phyloP scores from a whole-genome alignment of 2,797 vertebrate species.

The Steatocranus sp. region DNA sequence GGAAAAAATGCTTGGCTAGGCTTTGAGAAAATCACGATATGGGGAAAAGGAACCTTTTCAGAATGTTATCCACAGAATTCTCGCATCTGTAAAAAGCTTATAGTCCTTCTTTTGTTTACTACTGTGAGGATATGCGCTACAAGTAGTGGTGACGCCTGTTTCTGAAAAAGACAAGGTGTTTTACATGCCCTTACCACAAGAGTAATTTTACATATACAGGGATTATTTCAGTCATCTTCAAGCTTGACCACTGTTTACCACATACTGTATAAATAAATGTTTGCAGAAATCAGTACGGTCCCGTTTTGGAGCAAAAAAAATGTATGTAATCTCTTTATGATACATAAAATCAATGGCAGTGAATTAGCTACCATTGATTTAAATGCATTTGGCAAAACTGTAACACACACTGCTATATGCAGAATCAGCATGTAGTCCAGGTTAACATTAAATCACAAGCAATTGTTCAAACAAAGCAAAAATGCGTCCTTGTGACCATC shows the following conservation, averaged over 20 bases:
- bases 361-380: background rate
- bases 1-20: background rate
- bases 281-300: background rate
- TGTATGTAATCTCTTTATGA: background rate
- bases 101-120: too few species aligned
- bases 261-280: background rate
- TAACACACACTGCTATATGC: background rate
- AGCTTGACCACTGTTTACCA: background rate
- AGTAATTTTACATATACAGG: background rate
- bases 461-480: background rate
- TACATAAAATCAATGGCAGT: background rate
- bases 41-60: rapidly evolving
- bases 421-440: background rate
- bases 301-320: rapidly evolving
- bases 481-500: background rate
- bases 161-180: background rate
- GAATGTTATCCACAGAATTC: background rate
- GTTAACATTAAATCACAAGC: background rate
- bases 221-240: background rate
- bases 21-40: background rate
- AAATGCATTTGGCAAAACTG: background rate
- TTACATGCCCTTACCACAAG: background rate
- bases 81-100: background rate
- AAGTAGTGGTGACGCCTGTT: background rate
- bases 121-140: too few species aligned